Conservation (phyloP, 2,113 vertebrate genomes). For the Xiphophorus hellerii region DNA sequence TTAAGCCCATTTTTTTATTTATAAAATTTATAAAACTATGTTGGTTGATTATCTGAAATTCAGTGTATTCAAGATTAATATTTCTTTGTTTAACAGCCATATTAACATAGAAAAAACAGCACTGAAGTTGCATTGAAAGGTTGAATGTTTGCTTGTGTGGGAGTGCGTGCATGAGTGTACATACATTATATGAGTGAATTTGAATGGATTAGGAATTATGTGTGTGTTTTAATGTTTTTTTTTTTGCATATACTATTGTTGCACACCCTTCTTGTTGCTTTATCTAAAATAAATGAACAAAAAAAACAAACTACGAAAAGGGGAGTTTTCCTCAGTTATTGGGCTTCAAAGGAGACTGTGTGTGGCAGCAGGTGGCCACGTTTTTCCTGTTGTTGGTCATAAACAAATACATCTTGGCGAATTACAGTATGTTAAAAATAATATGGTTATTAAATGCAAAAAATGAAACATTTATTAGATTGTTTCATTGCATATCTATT, state of each 20-base stretch:
- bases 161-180: constrained; percentile 2
- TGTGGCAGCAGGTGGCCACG: constrained; percentile 20
- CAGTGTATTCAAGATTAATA: constrained; percentile 46
- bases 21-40: constrained; percentile 76
- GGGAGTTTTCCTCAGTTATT: constrained; percentile 8
- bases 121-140: constrained; percentile 55
- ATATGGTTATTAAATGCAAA: not conserved
- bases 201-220: constrained; percentile 17
- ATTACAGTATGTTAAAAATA: too few relatives aligned
- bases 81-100: constrained; percentile 37
- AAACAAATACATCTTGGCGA: constrained; percentile 2
- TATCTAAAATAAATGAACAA: constrained; percentile 25
- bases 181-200: constrained; percentile 22
- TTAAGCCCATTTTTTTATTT: constrained; percentile 79
- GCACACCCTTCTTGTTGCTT: constrained; percentile 36
- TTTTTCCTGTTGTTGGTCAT: constrained; percentile 22
- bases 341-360: not conserved
- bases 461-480: not conserved
- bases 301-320: constrained; percentile 1
- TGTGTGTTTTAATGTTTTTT: constrained; percentile 9
- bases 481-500: not conserved
- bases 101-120: constrained; percentile 54
- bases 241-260: constrained; percentile 34
- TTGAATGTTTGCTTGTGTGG: constrained; percentile 31
- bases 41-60: constrained; percentile 57